Base-by-base conservation (phyloP, 2,888 invertebrate species). In the Lasiommata megera region DNA sequence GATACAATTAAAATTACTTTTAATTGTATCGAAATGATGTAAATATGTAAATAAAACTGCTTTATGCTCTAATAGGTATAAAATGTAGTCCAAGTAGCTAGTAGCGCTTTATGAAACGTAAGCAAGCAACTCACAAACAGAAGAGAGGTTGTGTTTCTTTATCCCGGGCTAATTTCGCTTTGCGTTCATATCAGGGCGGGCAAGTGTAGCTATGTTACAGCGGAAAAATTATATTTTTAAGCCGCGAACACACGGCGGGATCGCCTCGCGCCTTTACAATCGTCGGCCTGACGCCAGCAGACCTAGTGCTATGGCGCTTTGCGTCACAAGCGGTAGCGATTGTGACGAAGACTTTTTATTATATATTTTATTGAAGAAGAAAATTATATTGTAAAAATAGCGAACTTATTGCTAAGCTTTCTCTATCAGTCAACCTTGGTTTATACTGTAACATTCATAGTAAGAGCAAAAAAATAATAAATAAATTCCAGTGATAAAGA, bases 191-290 rank as follows among this genome's bases (percentile, higher is more conserved):
- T 52, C 52, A 52, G 16, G 3, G 9, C 3, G 11, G 11, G 5
- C 17, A 17, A 36, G 51, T 12, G 23, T 52, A 29, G 8, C 28
- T 28, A 51, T 43, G 6, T 46, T 31, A 29, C 29, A 14, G 46
- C 11, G 65, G 66, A 64, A 63, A 66, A 58, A 60, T 68, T 65
- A 67, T 67, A 65, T 66, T 67, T 70, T 70, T 67, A 65, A 67
- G 66, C 63, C 57, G 64, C 53, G 69, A 68, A 71, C 66, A 68
- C 67, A 69, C 66, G 69, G 70, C 60, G 64, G 68, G 66, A 72
- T 70, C 69, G 71, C 71, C 75, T 73, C 76, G 76, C 76, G 79
- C 80, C 80, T 79, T 82, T 83, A 78, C 80, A 79, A 79, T 80
- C 78, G 80, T 69, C 60, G 71, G 73, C 72, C 80, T 83, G 85